Base-by-base conservation (phyloP, 2,888 invertebrate species). In the Mesoligia furuncula region DNA sequence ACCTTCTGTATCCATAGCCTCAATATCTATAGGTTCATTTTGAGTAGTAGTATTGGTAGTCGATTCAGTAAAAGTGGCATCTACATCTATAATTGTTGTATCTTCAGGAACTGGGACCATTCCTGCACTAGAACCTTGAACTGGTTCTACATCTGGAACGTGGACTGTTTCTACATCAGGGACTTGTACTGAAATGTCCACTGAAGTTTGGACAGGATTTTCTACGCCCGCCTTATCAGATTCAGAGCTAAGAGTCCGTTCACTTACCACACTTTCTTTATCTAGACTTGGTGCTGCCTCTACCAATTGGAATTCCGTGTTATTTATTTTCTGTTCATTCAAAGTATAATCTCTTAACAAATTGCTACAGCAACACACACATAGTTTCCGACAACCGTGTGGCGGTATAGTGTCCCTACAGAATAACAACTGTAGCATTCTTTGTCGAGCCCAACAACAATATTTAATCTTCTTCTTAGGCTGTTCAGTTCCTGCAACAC, bases 391-490 rank as follows among this genome's bases (percentile, higher is more conserved):
- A 82, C 89, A 87, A 87, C 91, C 54, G 27, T 84, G 87, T 90
- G 89, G 62, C 62, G 88, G n/a, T 73, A 69, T 66, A 39, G 0
- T 1, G 1, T 42, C 45, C 57, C 71, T 87, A n/a, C 11, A 2
- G 54, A 77, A 80, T 64, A 81, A 62, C 66, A 85, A 27, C 31
- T 88, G 80, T 54, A 77, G 62, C 72, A 88, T 84, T 76, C 65
- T 87, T 45, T 81, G 78, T 62, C 88, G 88, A 48, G 92, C 91
- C 95, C 95, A 95, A 80, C 95, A 95, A 82, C 95, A 95, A 78
- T 84, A 91, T 27, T 36, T 9, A 61, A 57, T 45, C 75, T 77
- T 79, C n/a, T 80, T 84, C 68, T 73, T 67, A 36, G 36, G 36
- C 71, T 68, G 11, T 15, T 51, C 71, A 15, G 17, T 61, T 42